Percentiles rank a stretch among this genome's conserved stretches.
Conservation (phyloP, 2,888 invertebrate genomes). For the Coenonympha glycerion region DNA sequence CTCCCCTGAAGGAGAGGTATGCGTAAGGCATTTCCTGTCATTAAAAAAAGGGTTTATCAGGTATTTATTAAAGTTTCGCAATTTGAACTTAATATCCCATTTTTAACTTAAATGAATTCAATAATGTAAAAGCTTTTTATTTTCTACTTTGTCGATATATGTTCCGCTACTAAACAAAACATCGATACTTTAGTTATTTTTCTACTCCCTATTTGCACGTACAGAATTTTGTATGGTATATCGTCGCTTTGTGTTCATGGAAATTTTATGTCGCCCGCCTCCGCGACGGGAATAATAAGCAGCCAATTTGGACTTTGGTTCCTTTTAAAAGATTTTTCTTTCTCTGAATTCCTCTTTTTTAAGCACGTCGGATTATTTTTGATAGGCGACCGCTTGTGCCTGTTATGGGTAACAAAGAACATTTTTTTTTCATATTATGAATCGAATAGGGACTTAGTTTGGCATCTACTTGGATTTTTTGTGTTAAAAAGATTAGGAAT, state of each 20-base stretch:
- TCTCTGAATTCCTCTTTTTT: conserved; percentile 17
- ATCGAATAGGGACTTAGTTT: conserved; percentile 3
- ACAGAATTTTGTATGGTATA: conserved; percentile 54
- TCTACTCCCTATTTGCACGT: conserved; percentile 32
- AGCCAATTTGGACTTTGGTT: conserved; percentile 41
- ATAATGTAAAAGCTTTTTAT: no score
- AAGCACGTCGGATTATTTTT: conserved; percentile 10
- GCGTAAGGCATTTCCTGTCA: no score
- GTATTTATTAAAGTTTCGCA: no score
- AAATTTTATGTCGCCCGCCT: conserved; percentile 47
- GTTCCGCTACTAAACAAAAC: neutral
- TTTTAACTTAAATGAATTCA: no score
- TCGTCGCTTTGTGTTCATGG: conserved; percentile 57
- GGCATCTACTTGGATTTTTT: conserved; percentile 1
- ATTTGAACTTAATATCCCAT: no score
- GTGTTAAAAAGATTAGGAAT: neutral
- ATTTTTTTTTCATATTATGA: conserved; percentile 1
- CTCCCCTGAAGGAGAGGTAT: no score
- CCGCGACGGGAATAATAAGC: conserved; percentile 40
- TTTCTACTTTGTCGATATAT: no score
- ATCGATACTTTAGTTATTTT: neutral
- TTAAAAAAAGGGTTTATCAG: no score
- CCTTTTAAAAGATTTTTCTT: conserved; percentile 34
- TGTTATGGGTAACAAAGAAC: conserved; percentile 10
- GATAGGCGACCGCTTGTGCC: conserved; percentile 32